phyloP scores from a whole-genome alignment of 2,797 vertebrate genomes.

The Xyrichtys novacula region DNA sequence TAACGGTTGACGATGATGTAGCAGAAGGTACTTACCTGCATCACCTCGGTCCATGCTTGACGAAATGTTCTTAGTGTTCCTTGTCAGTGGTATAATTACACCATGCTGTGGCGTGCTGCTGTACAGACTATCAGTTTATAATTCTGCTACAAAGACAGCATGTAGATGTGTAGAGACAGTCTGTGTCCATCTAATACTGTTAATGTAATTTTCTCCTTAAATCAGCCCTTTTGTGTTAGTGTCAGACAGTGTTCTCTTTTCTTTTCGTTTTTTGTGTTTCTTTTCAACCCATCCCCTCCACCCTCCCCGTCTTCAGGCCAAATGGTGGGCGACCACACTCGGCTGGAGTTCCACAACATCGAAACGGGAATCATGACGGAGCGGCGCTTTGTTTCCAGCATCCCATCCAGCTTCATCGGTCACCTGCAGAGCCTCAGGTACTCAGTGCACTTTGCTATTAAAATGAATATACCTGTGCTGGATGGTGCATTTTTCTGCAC shows the following conservation, averaged over 20 bases:
- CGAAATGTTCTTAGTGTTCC: slow-evolving; percentile 51
- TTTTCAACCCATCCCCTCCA: slow-evolving; percentile 82
- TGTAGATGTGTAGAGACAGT: slow-evolving; percentile 48
- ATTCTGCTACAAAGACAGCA: slow-evolving; percentile 26
- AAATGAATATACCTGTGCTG: background rate
- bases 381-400: slow-evolving; percentile 93
- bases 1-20: slow-evolving; percentile 97
- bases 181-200: slow-evolving; percentile 70
- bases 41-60: slow-evolving; percentile 60
- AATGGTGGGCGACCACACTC: slow-evolving; percentile 98
- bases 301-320: slow-evolving; percentile 89
- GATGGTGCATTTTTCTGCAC: no score
- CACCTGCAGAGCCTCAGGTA: slow-evolving; percentile 98
- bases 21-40: slow-evolving; percentile 92
- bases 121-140: slow-evolving; percentile 25
- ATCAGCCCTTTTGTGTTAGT: slow-evolving; percentile 84
- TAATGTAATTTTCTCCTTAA: slow-evolving; percentile 77
- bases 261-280: slow-evolving; percentile 82
- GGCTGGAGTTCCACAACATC: slow-evolving; percentile 98
- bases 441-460: background rate
- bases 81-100: slow-evolving; percentile 40
- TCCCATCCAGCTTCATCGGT: slow-evolving; percentile 98
- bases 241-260: slow-evolving; percentile 83
- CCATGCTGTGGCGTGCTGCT: slow-evolving; percentile 31
- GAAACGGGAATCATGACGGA: slow-evolving; percentile 99